phyloP scores from a whole-genome alignment of 2,797 vertebrate species.

The Halcyon badia region DNA sequence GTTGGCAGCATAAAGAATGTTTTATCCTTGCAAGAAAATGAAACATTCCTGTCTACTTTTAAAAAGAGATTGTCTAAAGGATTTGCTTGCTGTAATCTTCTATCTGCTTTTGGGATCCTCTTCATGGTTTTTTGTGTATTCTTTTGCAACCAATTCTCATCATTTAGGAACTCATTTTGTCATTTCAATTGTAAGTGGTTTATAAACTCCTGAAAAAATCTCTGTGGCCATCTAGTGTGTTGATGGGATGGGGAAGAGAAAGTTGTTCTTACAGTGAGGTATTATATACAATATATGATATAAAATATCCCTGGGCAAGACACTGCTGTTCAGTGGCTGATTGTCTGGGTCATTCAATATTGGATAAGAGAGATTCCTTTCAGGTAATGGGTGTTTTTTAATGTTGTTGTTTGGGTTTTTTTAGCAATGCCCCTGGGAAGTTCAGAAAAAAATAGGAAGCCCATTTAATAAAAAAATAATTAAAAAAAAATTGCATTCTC shows the following conservation, averaged over 20 bases:
- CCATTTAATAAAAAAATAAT: not conserved
- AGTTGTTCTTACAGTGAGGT: not conserved
- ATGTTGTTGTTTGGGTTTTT: not conserved
- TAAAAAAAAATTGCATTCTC: not conserved
- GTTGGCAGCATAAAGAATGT: constrained; percentile 7
- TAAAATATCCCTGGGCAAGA: not conserved
- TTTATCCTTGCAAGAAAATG: not conserved
- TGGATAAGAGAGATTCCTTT: not conserved
- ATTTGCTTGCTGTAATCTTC: not conserved
- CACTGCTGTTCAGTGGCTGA: not conserved
- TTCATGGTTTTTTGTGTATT: not conserved
- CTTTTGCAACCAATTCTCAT: not conserved
- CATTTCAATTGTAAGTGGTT: not conserved
- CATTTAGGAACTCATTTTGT: not conserved
- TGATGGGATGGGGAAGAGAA: not conserved
- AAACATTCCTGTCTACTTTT: not conserved
- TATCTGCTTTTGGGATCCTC: not conserved
- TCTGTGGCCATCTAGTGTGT: not conserved
- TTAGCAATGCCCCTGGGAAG: not conserved
- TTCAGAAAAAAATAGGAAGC: not conserved
- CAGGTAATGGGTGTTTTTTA: not conserved
- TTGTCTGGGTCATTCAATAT: not conserved
- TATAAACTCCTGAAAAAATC: not conserved
- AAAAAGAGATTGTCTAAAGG: not conserved
- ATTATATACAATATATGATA: not conserved